Base-by-base conservation (phyloP, 1,140 invertebrate species). In the Cherax destructor region DNA sequence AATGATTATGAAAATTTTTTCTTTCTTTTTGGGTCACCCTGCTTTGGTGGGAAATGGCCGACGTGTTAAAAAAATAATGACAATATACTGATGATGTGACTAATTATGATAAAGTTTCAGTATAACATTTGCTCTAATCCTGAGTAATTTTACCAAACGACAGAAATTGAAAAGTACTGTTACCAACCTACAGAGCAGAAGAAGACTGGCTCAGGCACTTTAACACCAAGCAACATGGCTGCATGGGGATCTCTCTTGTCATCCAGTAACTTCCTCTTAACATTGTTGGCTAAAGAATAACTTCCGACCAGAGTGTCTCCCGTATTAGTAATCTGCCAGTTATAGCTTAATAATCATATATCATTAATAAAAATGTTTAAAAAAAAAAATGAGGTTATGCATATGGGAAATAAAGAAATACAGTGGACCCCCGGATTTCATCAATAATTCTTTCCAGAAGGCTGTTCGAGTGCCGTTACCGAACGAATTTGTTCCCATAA, bases 171-270 rank as follows among this genome's bases (percentile, higher is more conserved):
- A 13, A 56, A 56, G 13, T 65, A 21, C 21, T 65, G 50, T 41
- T 69, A 74, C 88, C 61, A 78, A 93, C 92, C 92, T 83, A 99
- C 97, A 0, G 98, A 98, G 94, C 99, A 99, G 94, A 99, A 99
- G 95, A 99, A 99, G 0, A 99, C 99, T 1, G 99, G 98, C 93
- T 99, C 97, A 0, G 98, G 98, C 90, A 98, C 95, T 77, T 96
- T 95, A 3, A 97, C 95, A 18, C 96, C 96, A 91, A 93, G 95
- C 93, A 95, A 93, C 95, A 96, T 88, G 94, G 92, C 94, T 88
- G 81, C 92, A 93, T 52, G 94, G 93, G 7, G 95, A 94, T 1
- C 94, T 93, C 9, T 94, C 93, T 4, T 94, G 93, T 9, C 94
- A 59, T 30, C 49, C 41, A 69, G 72, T 78, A 93, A 92, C 76